These are phyloP conservation scores for Muscicapa adusta DNA, from an alignment of 2,113 vertebrate genomes.

Conservation along the genomic window DNA sequence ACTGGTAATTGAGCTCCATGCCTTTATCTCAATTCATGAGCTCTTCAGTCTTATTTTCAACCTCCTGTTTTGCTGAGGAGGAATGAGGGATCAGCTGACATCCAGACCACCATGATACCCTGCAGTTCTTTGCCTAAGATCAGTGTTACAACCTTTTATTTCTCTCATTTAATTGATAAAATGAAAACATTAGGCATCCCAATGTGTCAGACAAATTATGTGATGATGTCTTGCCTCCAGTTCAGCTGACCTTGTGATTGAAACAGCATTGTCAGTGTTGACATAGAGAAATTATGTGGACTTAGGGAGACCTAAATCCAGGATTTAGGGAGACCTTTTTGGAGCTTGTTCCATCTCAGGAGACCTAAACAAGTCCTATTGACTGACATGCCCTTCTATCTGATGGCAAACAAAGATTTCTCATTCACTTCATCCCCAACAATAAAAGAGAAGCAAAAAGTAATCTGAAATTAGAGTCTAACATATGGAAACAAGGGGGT, in stretches of 20 bases:
- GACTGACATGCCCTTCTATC: background rate
- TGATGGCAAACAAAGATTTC: background rate
- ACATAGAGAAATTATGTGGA: background rate
- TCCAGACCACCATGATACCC: background rate
- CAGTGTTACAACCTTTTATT: background rate
- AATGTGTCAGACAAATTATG: background rate
- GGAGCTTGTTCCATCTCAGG: background rate
- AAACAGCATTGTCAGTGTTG: background rate
- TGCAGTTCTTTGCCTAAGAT: background rate
- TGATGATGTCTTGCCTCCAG: background rate
- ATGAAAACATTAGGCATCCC: background rate
- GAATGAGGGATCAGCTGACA: background rate
- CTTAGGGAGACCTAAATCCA: background rate
- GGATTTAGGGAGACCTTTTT: background rate
- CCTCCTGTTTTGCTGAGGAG: background rate
- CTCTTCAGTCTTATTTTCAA: background rate
- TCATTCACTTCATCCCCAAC: background rate
- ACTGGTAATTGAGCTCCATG: background rate
- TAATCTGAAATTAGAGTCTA: background rate
- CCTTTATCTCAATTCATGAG: fast-evolving
- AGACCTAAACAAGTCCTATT: background rate
- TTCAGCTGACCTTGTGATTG: background rate
- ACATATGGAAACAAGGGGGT: background rate
- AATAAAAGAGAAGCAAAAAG: background rate
- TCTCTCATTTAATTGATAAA: background rate